phyloP scores from a whole-genome alignment of 2,797 vertebrate species.

The Psittacula derbiana region DNA sequence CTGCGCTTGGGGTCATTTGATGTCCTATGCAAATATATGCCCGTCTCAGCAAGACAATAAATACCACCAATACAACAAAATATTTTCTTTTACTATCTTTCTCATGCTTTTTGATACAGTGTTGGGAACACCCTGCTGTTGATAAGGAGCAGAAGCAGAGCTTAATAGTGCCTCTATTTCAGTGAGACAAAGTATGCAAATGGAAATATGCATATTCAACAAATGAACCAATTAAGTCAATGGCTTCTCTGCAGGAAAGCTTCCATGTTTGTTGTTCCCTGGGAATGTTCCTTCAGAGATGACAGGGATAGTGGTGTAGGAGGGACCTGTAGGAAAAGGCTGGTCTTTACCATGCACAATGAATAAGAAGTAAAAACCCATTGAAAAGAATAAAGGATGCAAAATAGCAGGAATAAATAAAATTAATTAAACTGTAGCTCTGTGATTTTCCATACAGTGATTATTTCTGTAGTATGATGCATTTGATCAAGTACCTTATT shows the following conservation, averaged over 20 bases:
- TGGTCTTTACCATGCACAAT: background rate
- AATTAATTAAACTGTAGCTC: background rate
- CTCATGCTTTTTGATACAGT: background rate
- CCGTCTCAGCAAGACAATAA: accelerated
- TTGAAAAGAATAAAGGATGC: background rate
- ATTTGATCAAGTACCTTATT: background rate
- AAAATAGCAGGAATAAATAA: background rate
- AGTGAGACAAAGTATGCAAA: background rate
- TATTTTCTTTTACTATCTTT: background rate
- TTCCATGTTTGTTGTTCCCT: accelerated
- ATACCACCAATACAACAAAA: background rate
- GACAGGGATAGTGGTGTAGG: accelerated
- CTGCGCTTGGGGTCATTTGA: background rate
- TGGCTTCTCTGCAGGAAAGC: background rate
- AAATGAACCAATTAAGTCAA: background rate
- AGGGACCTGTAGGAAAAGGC: background rate
- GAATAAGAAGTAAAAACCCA: background rate
- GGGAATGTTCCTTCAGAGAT: background rate
- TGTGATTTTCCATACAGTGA: background rate
- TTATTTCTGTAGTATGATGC: background rate
- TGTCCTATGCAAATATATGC: background rate
- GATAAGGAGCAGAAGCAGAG: background rate
- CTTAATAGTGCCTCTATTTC: background rate
- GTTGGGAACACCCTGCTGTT: background rate
- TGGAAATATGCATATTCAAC: background rate